These are phyloP conservation scores for Sminthurides aquaticus DNA, from an alignment of 2,888 invertebrate species.

Conservation along the genomic window DNA sequence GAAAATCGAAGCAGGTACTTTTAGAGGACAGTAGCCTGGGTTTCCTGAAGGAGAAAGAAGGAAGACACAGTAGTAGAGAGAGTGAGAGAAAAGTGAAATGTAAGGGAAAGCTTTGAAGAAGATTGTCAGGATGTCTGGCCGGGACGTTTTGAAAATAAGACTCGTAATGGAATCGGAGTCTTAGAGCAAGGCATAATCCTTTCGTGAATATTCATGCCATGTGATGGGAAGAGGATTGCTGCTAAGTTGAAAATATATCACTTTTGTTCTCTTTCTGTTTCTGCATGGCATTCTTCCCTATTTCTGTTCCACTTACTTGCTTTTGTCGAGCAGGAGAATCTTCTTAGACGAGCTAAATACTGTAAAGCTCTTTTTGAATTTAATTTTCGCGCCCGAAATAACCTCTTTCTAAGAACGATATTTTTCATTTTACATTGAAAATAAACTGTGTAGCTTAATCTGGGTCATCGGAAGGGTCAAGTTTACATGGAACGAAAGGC, in stretches of 20 bases:
- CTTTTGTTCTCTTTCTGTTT: background rate
- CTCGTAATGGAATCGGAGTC: background rate
- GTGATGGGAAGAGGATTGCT: slow-evolving; percentile 1
- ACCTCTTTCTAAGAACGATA: too few relatives aligned
- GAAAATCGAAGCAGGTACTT: background rate
- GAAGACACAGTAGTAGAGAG: background rate
- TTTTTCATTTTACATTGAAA: too few relatives aligned
- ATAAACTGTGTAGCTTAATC: too few relatives aligned
- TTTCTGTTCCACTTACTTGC: background rate
- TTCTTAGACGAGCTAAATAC: too few relatives aligned
- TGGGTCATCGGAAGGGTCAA: too few relatives aligned
- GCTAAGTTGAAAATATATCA: background rate
- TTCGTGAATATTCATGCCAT: slow-evolving; percentile 23
- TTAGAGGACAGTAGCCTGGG: background rate
- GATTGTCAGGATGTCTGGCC: background rate
- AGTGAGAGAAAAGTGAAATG: background rate
- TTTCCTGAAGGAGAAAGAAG: too few relatives aligned
- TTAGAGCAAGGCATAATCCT: slow-evolving; percentile 12
- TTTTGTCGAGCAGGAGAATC: too few relatives aligned
- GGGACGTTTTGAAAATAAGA: background rate
- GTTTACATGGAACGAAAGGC: too few relatives aligned
- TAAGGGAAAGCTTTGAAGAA: background rate
- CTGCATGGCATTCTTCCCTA: background rate
- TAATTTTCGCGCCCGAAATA: too few relatives aligned
- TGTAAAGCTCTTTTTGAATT: too few relatives aligned